Conservation (phyloP, 1,140 invertebrate species). For the Cotesia chilonis region DNA sequence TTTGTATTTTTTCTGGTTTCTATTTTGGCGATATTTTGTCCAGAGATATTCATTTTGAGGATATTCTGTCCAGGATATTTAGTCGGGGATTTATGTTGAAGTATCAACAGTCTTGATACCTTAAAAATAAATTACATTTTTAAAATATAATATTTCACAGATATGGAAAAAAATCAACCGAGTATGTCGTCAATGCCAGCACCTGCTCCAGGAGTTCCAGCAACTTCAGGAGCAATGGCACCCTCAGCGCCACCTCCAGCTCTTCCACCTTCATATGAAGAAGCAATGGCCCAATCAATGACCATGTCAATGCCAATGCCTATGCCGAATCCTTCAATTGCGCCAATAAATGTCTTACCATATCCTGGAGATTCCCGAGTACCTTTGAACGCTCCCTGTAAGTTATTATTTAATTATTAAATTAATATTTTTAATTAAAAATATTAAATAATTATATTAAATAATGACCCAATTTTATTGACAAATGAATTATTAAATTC, state of each 20-base stretch:
- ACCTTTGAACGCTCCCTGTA: constrained; percentile 6
- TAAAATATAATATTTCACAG: background rate
- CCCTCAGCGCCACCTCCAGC: constrained; percentile 27
- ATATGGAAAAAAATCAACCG: constrained; percentile 29
- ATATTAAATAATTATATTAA: background rate
- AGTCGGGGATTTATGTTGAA: too few species aligned
- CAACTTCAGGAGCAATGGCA: constrained; percentile 10
- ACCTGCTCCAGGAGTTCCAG: too few species aligned
- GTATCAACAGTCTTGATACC: too few species aligned
- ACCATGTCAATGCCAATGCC: constrained; percentile 50
- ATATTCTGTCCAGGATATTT: too few species aligned
- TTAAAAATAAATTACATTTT: too few species aligned
- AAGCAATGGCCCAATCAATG: constrained; percentile 46
- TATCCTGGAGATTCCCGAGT: background rate
- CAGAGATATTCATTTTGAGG: too few species aligned
- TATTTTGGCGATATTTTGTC: too few species aligned
- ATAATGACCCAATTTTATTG: background rate
- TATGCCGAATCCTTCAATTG: constrained; percentile 30
- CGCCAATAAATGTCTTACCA: constrained; percentile 34
- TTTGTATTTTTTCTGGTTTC: too few species aligned
- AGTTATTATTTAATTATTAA: background rate
- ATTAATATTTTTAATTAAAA: too few species aligned
- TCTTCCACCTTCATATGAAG: constrained; percentile 34
- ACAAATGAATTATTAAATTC: too few species aligned
- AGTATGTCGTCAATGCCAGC: constrained; percentile 23